Evolutionary conservation across 1,140 invertebrate genomes (phyloP), one percentile per base, ranked within the genome.

Genomic region (Wasmannia auropunctata): DNA sequence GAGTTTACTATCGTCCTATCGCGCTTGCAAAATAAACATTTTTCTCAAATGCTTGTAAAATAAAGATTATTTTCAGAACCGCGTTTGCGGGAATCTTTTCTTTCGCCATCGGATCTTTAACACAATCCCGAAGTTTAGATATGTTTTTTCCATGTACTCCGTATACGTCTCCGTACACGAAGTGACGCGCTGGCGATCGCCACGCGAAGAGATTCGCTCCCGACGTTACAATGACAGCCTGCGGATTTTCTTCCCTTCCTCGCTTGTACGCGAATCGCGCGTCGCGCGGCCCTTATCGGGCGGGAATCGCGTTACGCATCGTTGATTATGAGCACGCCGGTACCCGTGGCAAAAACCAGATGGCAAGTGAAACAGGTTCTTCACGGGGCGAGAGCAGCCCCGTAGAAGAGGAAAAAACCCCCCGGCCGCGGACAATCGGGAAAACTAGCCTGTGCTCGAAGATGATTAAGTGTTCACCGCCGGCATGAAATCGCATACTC

Each of bases 291-390:
- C 31, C 77, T 83, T 90, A 89, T 90, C 87, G 86, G 63, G 46
- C 56, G 77, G n/a, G 63, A 84, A 90, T 84, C 87, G 65, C 88
- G 88, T 90, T 84, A 90, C 87, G 85, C 88, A 58, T 84, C 87
- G 87, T 84, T 89, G 87, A 89, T 87, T 89, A 80, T 56, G 85
- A 60, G 43, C 46, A 63, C 28, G 70, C 37, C 34, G 28, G 46
- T 56, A 63, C 28, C 37, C 25, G 43, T 28, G 63, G 65, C 56
- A 87, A 90, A 89, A 90, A 86, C 70, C 72, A 72, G 77, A 80
- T 75, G 63, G 67, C 74, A 76, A 69, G 49, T 46, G 58, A 65
- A 90, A 90, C 85, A 60, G 85, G 85, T 89, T 90, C 72, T 74
- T 28, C 46, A n/a, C n/a, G n/a, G 56, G 28, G 5, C 43, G 40